Base-by-base conservation (phyloP, 2,113 vertebrate species). In the Atherinomorus stipes region DNA sequence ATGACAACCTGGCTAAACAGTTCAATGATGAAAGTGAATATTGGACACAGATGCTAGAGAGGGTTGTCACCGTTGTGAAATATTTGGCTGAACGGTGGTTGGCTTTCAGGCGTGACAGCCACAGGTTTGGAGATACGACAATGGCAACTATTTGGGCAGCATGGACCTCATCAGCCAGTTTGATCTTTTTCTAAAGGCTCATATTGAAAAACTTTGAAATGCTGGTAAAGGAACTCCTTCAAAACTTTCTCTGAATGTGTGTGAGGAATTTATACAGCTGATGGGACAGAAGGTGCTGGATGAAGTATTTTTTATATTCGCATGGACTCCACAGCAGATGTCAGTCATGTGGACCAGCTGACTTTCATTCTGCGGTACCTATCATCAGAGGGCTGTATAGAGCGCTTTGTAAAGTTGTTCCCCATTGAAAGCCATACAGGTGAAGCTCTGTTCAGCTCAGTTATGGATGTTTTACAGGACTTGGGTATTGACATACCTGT, bases 271-370 rank as follows among this genome's bases (percentile, higher is more conserved):
- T 10, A 51, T 51, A 7, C 49, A 51, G 19, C 49, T 51, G n/a
- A 51, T 51, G 49, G n/a, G 49, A 51, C 49, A 51, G n/a, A 51
- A 51, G 49, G 49, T 51, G n/a, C 49, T 51, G 15, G n/a, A 7
- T 2, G 49, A 22, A 28, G 6, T 28, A 3, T 4, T 28, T 6
- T 28, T 4, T 4, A 28, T 28, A 28, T 28, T 28, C 28, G 6
- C 6, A 6, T 28, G 28, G 28, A 28, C 6, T 3, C 28, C 28
- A 28, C 28, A 28, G 3, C 28, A 28, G 28, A 28, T 28, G 6
- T n/a, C 28, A 28, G 3, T 4, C 28, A 28, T 28, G 28, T 28
- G 28, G 28, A 28, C 28, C 3, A 6, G 28, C 28, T 28, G 28
- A 28, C 28, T 28, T 28, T 28, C 28, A 28, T 28, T 28, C 28